A percentile compares a stretch with the other conserved stretches of the same genome.
phyloP scores from a whole-genome alignment of 2,888 invertebrate genomes.

The Luffia ferchaultella region DNA sequence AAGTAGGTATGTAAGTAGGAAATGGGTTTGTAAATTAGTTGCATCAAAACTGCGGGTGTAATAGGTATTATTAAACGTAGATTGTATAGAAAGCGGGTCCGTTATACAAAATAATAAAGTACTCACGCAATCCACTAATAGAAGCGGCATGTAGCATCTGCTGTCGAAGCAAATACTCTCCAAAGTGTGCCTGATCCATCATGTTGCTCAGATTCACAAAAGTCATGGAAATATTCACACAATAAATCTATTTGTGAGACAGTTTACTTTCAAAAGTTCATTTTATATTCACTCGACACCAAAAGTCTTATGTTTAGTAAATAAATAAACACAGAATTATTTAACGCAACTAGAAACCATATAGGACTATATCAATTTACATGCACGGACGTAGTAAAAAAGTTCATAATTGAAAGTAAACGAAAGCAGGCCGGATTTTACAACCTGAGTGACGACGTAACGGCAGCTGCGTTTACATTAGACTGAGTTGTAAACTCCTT shows the following conservation, averaged over 20 bases:
- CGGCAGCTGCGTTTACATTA: slow-evolving; percentile 52
- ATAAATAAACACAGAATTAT: slow-evolving; percentile 3
- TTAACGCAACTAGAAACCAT: slow-evolving; percentile 17
- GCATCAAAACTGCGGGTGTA: no score
- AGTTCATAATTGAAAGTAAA: slow-evolving; percentile 42
- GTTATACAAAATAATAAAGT: no score
- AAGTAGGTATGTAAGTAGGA: no score
- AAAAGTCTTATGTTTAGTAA: slow-evolving; percentile 24
- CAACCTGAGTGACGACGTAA: slow-evolving; percentile 22
- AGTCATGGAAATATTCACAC: neutral
- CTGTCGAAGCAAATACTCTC: slow-evolving; percentile 57
- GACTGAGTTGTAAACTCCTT: slow-evolving; percentile 36
- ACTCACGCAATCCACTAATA: slow-evolving; percentile 53
- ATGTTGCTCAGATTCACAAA: slow-evolving; percentile 22
- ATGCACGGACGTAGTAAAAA: slow-evolving; percentile 21
- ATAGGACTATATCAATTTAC: slow-evolving; percentile 18
- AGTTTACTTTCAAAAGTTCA: slow-evolving; percentile 16
- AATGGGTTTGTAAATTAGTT: no score
- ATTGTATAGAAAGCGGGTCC: no score
- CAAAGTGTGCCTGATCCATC: slow-evolving; percentile 61
- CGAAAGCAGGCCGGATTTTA: slow-evolving; percentile 24
- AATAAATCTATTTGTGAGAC: slow-evolving; percentile 9
- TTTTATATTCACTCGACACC: slow-evolving; percentile 40
- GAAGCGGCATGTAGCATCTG: slow-evolving; percentile 60
- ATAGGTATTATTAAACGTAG: no score